These are phyloP conservation scores for Microtus montanus DNA, from an alignment of 2,113 vertebrate genomes.

Conservation along the genomic window DNA sequence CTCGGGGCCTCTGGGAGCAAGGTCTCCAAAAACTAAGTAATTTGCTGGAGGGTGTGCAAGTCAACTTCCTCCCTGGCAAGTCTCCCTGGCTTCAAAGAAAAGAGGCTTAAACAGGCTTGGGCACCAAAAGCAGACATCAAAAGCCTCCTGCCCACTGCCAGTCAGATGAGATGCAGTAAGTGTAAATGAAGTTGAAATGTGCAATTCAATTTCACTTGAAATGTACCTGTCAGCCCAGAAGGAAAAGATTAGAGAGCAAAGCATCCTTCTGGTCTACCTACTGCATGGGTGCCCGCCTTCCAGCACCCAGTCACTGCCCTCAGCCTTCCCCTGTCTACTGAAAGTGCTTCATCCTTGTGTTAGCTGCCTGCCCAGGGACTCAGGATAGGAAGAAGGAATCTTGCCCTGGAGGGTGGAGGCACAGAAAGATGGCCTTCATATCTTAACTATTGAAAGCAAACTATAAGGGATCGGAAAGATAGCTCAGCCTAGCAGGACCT, in stretches of 20 bases:
- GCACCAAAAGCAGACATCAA: constrained; percentile 65
- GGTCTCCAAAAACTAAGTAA: constrained; percentile 25
- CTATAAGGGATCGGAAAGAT: not conserved
- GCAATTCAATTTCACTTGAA: constrained; percentile 70
- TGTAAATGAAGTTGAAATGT: constrained; percentile 68
- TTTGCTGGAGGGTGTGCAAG: not conserved
- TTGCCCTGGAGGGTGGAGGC: not conserved
- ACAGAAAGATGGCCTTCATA: not conserved
- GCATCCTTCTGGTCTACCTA: not conserved
- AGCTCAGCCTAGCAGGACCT: not conserved
- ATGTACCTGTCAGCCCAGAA: constrained; percentile 51
- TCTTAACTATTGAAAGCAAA: not conserved
- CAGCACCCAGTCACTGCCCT: not conserved
- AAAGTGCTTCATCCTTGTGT: not conserved
- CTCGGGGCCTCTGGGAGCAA: not conserved
- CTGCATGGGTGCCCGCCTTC: not conserved
- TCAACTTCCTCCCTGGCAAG: constrained; percentile 23
- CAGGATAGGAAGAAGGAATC: not conserved
- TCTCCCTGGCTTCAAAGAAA: constrained; percentile 68
- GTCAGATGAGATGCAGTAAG: constrained; percentile 37
- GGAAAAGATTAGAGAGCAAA: constrained; percentile 1
- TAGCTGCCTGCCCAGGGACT: not conserved
- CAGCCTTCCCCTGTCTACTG: not conserved
- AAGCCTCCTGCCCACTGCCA: constrained; percentile 64
- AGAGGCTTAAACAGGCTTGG: constrained; percentile 58